phyloP scores from a whole-genome alignment of 2,113 vertebrate genomes.

The Ictalurus furcatus region DNA sequence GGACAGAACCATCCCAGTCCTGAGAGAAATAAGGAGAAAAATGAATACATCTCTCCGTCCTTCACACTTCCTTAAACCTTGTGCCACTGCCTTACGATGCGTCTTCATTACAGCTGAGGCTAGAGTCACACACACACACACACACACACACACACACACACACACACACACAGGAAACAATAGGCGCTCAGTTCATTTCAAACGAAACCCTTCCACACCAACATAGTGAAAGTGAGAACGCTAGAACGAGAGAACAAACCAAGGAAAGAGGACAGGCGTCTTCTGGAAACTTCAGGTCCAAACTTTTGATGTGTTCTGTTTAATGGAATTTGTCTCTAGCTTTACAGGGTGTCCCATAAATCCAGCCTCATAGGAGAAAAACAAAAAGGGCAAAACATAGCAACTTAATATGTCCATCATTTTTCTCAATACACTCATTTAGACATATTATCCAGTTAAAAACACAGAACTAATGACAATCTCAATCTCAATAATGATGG shows the following conservation, averaged over 20 bases:
- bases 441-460: neutral
- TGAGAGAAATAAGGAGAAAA: slow-evolving; percentile 32
- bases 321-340: neutral
- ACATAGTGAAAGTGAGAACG: neutral
- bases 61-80: slow-evolving; percentile 53
- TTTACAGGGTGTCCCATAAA: neutral
- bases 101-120: slow-evolving; percentile 53
- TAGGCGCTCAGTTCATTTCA: slow-evolving; percentile 5
- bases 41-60: slow-evolving; percentile 41
- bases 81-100: slow-evolving; percentile 35
- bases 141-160: neutral
- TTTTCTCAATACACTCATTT: neutral
- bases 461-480: neutral
- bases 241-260: neutral
- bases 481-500: neutral
- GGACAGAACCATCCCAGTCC: slow-evolving; percentile 11
- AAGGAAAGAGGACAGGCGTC: neutral
- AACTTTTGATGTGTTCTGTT: neutral
- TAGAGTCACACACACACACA: slow-evolving; percentile 36
- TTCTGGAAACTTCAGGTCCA: neutral
- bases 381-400: neutral
- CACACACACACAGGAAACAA: neutral
- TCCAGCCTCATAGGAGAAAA: neutral
- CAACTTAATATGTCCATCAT: neutral
- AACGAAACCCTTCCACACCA: neutral